Evolutionary conservation across 2,888 invertebrate species (phyloP), one percentile per base, ranked within the genome.

Genomic region (Epinotia demarniana): DNA sequence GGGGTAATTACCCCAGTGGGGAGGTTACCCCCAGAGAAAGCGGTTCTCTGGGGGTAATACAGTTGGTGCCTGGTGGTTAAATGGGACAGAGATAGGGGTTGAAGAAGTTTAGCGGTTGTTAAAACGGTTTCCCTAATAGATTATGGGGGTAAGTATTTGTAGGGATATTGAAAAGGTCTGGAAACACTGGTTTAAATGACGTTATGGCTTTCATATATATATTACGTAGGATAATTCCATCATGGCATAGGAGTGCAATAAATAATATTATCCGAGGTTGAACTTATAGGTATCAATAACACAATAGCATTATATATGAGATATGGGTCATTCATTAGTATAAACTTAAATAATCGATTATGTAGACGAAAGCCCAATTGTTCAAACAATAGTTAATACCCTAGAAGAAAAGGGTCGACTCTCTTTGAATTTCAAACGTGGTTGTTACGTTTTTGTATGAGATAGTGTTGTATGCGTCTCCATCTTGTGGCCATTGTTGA

Each of bases 291-390:
- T 19, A 63, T 43, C 53, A 43, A 49, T 73, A 67, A 75, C 76
- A 69, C 68, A 69, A 73, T 77, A 57, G n/a, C 11, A 57, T 23
- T 60, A 73, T 77, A 71, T 78, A 71, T 76, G 63, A 81, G 83
- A 71, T 78, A 71, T 77, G 63, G 82, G 83, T 82, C 84, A 81
- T 49, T 80, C 79, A 57, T 78, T 81, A 80, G 73, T 72, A 77
- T 75, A 63, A 77, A 72, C 78, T 77, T 71, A 80, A 81, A 81
- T 81, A 82, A 84, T 83, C 81, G 77, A 83, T 83, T 83, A 82
- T 80, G 46, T 80, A 76, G 75, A 62, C 53, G n/a, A 68, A 75
- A 76, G 19, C 72, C 81, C 89, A 89, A 79, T 84, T 89, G 89
- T 83, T 72, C 81, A 88, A 89, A 89, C 80, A 87, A 12, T 33